Percentiles rank a stretch among this genome's conserved stretches.
Conservation (phyloP, 2,888 invertebrate genomes). For the Apeira syringaria region DNA sequence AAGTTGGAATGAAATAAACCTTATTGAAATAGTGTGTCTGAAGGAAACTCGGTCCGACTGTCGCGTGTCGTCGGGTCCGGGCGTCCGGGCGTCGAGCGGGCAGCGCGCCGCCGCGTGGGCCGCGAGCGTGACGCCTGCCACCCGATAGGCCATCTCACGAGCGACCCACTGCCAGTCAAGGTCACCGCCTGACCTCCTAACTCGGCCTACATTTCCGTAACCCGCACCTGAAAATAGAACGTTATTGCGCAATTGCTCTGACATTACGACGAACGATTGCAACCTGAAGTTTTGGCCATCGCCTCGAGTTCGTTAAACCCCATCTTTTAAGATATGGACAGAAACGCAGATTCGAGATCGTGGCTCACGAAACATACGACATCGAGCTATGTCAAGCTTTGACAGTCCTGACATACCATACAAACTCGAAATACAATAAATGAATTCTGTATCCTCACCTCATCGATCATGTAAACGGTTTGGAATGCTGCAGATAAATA, state of each 20-base stretch:
- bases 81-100: constrained; percentile 12
- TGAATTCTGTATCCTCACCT: constrained; percentile 38
- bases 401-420: constrained; percentile 16
- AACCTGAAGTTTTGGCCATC: constrained; percentile 1
- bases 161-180: constrained; percentile 77
- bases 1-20: no score
- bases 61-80: constrained; percentile 23
- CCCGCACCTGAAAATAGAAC: constrained; percentile 47
- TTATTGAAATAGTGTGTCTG: no score
- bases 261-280: constrained; percentile 23
- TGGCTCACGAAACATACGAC: constrained; percentile 12
- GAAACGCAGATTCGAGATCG: constrained; percentile 2
- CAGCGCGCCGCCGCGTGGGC: constrained; percentile 37
- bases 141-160: constrained; percentile 82
- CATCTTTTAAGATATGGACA: constrained; percentile 22
- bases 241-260: constrained; percentile 34
- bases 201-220: constrained; percentile 59
- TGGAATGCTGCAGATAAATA: constrained; percentile 32
- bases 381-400: constrained; percentile 22
- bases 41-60: constrained; percentile 3
- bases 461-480: constrained; percentile 47
- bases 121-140: constrained; percentile 80
- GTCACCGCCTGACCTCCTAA: constrained; percentile 78
- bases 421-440: constrained; percentile 39
- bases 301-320: constrained; percentile 21